These are phyloP conservation scores for Nycteola revayana DNA, from an alignment of 2,888 invertebrate genomes.

Conservation along the genomic window DNA sequence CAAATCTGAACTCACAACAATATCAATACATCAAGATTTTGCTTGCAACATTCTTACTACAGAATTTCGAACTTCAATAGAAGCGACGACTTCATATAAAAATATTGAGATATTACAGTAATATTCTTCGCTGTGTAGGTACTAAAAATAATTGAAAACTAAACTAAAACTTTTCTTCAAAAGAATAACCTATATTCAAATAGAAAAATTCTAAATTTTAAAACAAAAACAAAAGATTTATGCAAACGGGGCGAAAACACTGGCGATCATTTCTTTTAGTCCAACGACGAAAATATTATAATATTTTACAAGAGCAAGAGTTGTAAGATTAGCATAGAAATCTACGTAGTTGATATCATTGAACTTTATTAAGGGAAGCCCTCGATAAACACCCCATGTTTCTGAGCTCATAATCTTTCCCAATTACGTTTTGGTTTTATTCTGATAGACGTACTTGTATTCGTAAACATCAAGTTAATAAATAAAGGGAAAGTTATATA, in stretches of 20 bases:
- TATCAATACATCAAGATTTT: too few relatives aligned
- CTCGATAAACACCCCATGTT: conserved; percentile 60
- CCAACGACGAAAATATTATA: conserved; percentile 51
- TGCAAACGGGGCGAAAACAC: conserved; percentile 53
- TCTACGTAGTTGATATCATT: conserved; percentile 55
- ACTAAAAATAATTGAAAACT: too few relatives aligned
- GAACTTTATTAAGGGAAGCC: conserved; percentile 59
- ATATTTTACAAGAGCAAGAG: conserved; percentile 68
- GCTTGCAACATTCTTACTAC: too few relatives aligned
- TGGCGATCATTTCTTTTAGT: conserved; percentile 49
- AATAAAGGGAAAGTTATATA: conserved; percentile 5
- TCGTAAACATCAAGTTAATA: conserved; percentile 13
- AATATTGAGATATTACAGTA: too few relatives aligned
- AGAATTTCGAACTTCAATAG: too few relatives aligned
- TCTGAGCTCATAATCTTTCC: conserved; percentile 38
- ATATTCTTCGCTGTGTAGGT: too few relatives aligned
- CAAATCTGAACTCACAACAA: too few relatives aligned
- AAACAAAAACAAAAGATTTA: conserved; percentile 40
- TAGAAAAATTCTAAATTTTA: conserved; percentile 4
- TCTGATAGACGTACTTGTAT: conserved; percentile 19
- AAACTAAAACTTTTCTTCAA: not conserved
- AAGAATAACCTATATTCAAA: too few relatives aligned
- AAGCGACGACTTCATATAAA: too few relatives aligned
- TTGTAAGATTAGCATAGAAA: conserved; percentile 71
- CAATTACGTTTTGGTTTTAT: conserved; percentile 42